Evolutionary conservation across 2,888 invertebrate species (phyloP).

Genomic region (Arctia plantaginis): DNA sequence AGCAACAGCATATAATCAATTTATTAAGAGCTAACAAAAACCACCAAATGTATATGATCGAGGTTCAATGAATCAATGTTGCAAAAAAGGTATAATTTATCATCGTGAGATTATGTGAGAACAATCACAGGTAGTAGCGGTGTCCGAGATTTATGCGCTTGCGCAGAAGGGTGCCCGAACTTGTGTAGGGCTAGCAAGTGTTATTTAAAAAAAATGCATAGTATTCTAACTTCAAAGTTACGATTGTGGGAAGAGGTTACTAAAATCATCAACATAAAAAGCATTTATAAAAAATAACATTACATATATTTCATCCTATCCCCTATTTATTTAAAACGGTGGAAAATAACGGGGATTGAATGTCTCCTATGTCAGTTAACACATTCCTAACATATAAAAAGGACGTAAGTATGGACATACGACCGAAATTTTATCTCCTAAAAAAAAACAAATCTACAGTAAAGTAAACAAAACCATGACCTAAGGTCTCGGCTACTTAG

Average conservation of each 20-base stretch:
- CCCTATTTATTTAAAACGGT: too few relatives aligned
- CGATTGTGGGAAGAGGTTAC: background rate
- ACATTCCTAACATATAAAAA: too few relatives aligned
- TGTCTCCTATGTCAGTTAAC: too few relatives aligned
- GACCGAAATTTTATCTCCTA: too few relatives aligned
- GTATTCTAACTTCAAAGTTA: background rate
- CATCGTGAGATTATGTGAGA: slow-evolving; percentile 47
- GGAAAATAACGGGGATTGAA: too few relatives aligned
- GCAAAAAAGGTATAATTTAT: slow-evolving; percentile 52
- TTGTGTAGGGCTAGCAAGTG: slow-evolving; percentile 35
- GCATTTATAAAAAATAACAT: too few relatives aligned
- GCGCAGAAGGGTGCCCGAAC: slow-evolving; percentile 38
- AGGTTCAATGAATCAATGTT: slow-evolving; percentile 48
- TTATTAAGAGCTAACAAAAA: slow-evolving; percentile 43
- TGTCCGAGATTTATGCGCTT: slow-evolving; percentile 41
- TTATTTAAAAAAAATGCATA: background rate
- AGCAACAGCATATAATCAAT: slow-evolving; percentile 33
- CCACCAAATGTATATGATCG: slow-evolving; percentile 21
- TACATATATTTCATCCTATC: too few relatives aligned
- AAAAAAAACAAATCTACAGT: background rate
- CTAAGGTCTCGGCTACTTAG: too few relatives aligned
- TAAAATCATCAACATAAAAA: too few relatives aligned
- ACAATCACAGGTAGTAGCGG: slow-evolving; percentile 43
- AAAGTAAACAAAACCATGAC: background rate
- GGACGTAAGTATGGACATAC: too few relatives aligned